phyloP scores from a whole-genome alignment of 2,797 vertebrate species.

The Meriones psammophilus region DNA sequence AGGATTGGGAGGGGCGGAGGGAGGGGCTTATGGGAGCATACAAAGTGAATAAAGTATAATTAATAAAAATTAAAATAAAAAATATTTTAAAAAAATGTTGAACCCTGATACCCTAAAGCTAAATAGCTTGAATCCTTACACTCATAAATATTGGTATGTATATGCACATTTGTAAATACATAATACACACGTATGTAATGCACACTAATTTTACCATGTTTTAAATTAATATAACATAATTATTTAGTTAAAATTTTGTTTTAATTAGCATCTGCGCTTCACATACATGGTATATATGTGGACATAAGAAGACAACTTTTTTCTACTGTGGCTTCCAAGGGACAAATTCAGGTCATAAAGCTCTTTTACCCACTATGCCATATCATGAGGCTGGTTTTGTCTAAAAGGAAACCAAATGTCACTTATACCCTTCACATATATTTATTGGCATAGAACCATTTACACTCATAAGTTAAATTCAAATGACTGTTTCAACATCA shows the following conservation, averaged over 20 bases:
- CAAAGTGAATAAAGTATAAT: no score
- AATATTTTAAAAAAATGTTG: neutral
- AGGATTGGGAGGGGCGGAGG: no score
- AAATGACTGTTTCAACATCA: neutral
- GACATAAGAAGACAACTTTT: neutral
- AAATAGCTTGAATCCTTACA: neutral
- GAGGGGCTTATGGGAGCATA: no score
- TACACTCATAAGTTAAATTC: conserved; percentile 52
- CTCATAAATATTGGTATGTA: neutral
- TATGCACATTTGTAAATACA: neutral
- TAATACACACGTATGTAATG: neutral
- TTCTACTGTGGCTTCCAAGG: neutral
- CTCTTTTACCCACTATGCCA: no score
- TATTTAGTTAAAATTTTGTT: neutral
- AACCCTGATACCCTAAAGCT: neutral
- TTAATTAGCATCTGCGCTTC: neutral
- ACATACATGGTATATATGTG: neutral
- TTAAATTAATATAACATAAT: neutral
- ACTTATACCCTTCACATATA: neutral
- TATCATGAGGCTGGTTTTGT: neutral
- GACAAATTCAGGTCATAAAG: neutral
- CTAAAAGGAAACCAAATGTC: conserved; percentile 26
- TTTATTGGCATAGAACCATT: neutral
- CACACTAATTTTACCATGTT: neutral
- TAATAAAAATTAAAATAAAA: no score